phyloP scores from a whole-genome alignment of 1,140 invertebrate genomes.

The Metopolophium dirhodum region DNA sequence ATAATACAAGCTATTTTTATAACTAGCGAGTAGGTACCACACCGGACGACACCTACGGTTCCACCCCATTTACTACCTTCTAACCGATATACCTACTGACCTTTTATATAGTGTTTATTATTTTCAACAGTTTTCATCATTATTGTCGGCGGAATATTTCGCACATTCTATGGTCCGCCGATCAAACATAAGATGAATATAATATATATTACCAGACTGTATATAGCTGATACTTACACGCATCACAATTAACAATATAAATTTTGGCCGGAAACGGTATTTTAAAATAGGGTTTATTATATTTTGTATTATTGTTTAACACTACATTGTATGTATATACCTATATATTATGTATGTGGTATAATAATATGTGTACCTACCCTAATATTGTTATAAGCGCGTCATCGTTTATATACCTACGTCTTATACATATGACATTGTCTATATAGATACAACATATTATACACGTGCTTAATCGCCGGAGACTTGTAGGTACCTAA shows the following conservation, averaged over 20 bases:
- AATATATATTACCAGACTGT: background rate
- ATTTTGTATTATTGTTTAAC: background rate
- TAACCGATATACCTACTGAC: background rate
- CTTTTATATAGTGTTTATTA: background rate
- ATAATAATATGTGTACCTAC: background rate
- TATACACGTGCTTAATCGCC: background rate
- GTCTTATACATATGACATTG: background rate
- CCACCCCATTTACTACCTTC: background rate
- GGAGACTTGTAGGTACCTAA: background rate
- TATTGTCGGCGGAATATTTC: constrained; percentile 40
- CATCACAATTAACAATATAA: background rate
- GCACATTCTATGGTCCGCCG: background rate
- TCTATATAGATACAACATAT: background rate
- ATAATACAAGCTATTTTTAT: background rate
- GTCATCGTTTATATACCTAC: background rate
- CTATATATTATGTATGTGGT: background rate
- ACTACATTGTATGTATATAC: background rate
- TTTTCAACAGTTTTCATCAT: background rate
- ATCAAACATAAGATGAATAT: background rate
- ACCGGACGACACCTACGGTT: background rate
- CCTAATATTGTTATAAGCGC: constrained; percentile 8
- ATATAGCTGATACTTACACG: background rate
- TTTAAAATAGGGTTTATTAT: background rate
- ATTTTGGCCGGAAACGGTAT: background rate
- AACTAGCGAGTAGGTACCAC: background rate